A percentile compares a stretch with the other conserved stretches of the same genome.
phyloP scores from a whole-genome alignment of 2,113 vertebrate species.

The Apaloderma vittatum region DNA sequence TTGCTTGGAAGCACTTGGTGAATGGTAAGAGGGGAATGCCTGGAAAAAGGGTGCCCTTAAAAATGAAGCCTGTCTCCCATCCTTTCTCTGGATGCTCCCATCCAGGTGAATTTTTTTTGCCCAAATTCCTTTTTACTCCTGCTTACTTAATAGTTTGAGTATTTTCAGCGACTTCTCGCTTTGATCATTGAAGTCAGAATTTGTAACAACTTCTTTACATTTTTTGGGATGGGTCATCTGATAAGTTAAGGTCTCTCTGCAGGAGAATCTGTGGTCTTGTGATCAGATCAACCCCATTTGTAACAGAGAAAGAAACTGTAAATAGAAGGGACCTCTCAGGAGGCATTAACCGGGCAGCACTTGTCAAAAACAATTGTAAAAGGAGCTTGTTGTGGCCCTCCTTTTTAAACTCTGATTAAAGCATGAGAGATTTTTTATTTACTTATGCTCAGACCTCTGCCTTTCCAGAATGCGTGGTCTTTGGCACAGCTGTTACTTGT shows the following conservation, averaged over 20 bases:
- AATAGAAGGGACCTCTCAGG: neutral
- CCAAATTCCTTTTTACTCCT: neutral
- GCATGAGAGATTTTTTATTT: neutral
- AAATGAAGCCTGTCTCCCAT: neutral
- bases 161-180: neutral
- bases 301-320: neutral
- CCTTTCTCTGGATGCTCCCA: neutral
- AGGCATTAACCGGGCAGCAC: neutral
- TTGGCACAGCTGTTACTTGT: neutral
- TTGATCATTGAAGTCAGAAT: neutral
- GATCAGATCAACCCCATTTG: neutral
- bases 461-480: neutral
- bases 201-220: neutral
- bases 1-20: slow-evolving; percentile 95
- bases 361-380: neutral
- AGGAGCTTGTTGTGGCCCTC: neutral
- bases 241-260: neutral
- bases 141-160: neutral
- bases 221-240: neutral
- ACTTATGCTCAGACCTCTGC: neutral
- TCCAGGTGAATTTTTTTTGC: neutral
- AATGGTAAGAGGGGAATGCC: slow-evolving; percentile 86
- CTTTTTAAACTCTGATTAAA: neutral
- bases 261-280: neutral
- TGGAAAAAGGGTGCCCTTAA: neutral